Base-by-base conservation (phyloP, 2,797 vertebrate genomes). In the Astyanax mexicanus region DNA sequence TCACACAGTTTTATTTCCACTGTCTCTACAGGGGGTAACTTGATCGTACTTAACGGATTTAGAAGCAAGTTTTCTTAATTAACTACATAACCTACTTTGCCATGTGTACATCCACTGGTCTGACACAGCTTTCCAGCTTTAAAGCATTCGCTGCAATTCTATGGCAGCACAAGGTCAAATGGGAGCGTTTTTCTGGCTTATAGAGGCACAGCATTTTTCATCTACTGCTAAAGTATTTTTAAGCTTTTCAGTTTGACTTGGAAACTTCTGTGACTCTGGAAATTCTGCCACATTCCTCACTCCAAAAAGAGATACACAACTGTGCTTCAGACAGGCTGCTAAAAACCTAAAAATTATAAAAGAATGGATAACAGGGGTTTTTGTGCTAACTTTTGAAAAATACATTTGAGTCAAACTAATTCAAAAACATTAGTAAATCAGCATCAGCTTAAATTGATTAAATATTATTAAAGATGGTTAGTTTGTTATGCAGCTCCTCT, bases 41-140 rank as follows among this genome's bases (percentile, higher is more conserved):
- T 77, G 47, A 75, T 80, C 57, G 68, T 74, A 77, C 77, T 79
- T 75, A 75, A 67, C 11, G 62, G 61, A 83, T 81, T 86, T 83
- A 77, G 60, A 45, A 40, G 51, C 40, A 57, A 75, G 55, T 54
- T 67, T 61, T 79, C 75, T 72, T 81, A 81, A 85, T 82, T 69
- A 79, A 64, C 57, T 64, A 45, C 17, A 38, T 80, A 76, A 69
- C 70, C 76, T 73, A 23, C 75, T 75, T 75, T 73, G 19, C 60
- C 64, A 51, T 71, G 69, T 80, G 77, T 77, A 74, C 68, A 64
- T 45, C 17, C 49, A 32, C 35, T 32, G 57, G 64, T 71, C 44
- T 61, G 58, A 27, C 32, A 52, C 60, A 25, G 64, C 44, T 29
- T 62, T 78, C 57, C 61, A 19, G 52, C 47, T 69, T 81, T 27